Base-by-base conservation (phyloP, 2,888 invertebrate genomes). In the Ariolimax columbianus region DNA sequence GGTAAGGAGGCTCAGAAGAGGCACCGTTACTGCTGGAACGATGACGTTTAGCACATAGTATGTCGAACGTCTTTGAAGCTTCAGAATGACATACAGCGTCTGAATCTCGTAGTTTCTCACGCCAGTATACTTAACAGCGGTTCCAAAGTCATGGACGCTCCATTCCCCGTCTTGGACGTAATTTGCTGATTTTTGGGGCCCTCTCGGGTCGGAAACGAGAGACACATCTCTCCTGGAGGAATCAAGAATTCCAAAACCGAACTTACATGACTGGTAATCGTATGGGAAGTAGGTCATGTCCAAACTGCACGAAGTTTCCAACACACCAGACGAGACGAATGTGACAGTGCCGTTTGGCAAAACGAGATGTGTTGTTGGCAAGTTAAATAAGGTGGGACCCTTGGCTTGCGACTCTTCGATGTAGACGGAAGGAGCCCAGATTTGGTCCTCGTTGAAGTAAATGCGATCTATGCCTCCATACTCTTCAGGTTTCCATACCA, bases 211-310 rank as follows among this genome's bases (percentile, higher is more conserved):
- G 0, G 83, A n/a, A 26, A 38, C 68, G 11, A 83, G 66, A 7
- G 26, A 33, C 9, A 83, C 73, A 47, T 83, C 83, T n/a, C 55
- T n/a, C 17, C 63, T 77, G 43, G 83, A 83, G 23, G 83, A 77
- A 33, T 83, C 83, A 0, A 83, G 40, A 40, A 77, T 66, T 33
- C 77, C 83, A 51, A 83, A 77, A 14, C 77, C 83, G 43, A 83
- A 83, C 51, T 55, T 77, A 63, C 83, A 83, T 3, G 83, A 66
- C 38, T 83, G 83, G 51, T 51, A 47, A 33, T 86, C 86, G 77
- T 81, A 86, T 11, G 86, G 86, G 43, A 83, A 86, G 82, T 77
- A 86, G n/a, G 86, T 86, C 75, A 86, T 86, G 77, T 86, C 86
- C 66, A 86, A 36, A 47, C 77, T 82, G 68, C 86, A 86, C 26